phyloP scores from a whole-genome alignment of 2,797 vertebrate species.

The Myotis vivesi region DNA sequence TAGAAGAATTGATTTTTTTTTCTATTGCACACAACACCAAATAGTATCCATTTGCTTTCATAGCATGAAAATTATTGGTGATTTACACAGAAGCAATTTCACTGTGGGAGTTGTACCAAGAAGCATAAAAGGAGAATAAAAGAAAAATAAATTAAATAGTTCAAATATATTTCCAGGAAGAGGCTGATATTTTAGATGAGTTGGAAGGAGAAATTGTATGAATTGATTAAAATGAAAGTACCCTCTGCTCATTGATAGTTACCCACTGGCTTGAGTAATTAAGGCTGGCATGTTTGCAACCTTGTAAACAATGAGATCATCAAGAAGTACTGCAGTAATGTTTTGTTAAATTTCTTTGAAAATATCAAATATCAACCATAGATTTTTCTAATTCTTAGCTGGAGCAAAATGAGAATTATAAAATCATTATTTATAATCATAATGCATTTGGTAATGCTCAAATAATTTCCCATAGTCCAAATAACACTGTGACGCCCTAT shows the following conservation, averaged over 20 bases:
- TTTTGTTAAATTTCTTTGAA: conserved; percentile 9
- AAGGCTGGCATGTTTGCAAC: background rate
- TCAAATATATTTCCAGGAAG: background rate
- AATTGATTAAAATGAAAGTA: background rate
- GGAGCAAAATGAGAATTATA: background rate
- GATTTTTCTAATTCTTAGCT: background rate
- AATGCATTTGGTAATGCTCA: background rate
- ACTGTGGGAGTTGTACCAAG: background rate
- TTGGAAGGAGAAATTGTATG: background rate
- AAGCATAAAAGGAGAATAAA: background rate
- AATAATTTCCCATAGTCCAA: background rate
- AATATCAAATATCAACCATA: background rate
- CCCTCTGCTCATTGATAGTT: background rate
- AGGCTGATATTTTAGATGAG: background rate
- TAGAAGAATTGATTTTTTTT: background rate
- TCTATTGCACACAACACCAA: background rate
- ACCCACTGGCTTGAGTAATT: background rate
- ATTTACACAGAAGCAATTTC: background rate
- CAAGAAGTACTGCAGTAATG: background rate
- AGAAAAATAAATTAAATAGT: background rate
- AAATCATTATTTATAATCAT: conserved; percentile 13
- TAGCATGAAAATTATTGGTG: background rate
- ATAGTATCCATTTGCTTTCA: background rate
- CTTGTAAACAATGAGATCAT: background rate
- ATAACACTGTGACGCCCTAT: background rate